phyloP scores from a whole-genome alignment of 2,888 invertebrate species.

The Sympetrum striolatum region DNA sequence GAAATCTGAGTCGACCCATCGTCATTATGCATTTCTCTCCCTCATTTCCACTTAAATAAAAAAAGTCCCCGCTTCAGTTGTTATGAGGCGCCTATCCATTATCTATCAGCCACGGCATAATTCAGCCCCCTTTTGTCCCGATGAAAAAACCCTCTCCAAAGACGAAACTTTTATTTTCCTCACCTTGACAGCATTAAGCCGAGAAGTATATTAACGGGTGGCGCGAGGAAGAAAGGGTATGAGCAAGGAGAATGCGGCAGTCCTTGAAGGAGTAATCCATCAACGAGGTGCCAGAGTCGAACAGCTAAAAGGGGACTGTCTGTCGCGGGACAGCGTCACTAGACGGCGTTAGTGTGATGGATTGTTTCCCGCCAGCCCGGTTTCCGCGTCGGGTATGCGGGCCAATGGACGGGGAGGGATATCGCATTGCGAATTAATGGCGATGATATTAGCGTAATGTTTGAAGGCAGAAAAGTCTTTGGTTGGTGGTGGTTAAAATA shows the following conservation, averaged over 20 bases:
- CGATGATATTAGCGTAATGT: neutral
- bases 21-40: too few species aligned
- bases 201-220: neutral
- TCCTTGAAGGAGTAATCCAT: neutral
- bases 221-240: neutral
- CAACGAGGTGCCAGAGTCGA: neutral
- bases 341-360: neutral
- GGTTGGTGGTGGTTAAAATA: neutral
- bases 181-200: neutral
- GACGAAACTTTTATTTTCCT: neutral
- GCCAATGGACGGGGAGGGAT: neutral
- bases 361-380: neutral
- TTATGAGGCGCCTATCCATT: neutral
- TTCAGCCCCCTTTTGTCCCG: neutral
- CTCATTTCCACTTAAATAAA: too few species aligned
- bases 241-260: neutral
- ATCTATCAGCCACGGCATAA: neutral
- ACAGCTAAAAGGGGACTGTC: neutral
- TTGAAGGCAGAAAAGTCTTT: neutral
- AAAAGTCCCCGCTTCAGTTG: too few species aligned
- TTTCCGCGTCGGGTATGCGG: neutral
- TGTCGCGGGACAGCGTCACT: neutral
- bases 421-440: neutral
- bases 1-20: too few species aligned
- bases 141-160: neutral